Evolutionary conservation across 2,797 vertebrate species (phyloP).

Genomic region (Dermochelys coriacea): DNA sequence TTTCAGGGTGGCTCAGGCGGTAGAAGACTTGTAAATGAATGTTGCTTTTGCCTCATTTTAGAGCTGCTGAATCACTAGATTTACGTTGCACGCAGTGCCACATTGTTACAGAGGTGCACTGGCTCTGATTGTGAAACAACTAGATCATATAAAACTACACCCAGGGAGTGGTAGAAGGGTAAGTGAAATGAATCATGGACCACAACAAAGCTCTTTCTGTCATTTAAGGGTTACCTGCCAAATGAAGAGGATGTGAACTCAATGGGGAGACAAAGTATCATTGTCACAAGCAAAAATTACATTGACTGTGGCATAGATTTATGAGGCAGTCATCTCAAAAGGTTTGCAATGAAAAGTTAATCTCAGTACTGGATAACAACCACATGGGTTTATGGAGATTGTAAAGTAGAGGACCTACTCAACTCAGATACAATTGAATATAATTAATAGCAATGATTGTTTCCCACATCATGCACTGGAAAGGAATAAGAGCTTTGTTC

Average conservation of each 20-base stretch:
- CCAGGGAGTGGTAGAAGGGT: conserved; percentile 72
- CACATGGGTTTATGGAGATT: not conserved
- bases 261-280: conserved; percentile 57
- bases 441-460: not conserved
- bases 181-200: conserved; percentile 74
- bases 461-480: conserved; percentile 1
- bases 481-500: conserved; percentile 18
- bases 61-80: conserved; percentile 12
- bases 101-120: conserved; percentile 35
- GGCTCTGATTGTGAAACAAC: conserved; percentile 70
- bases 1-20: not conserved
- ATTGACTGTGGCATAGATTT: conserved; percentile 34
- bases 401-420: not conserved
- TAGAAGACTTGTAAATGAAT: not conserved
- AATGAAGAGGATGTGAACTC: conserved; percentile 68
- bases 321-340: conserved; percentile 12
- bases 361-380: not conserved
- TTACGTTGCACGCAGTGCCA: conserved; percentile 24
- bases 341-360: not conserved
- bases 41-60: conserved; percentile 19
- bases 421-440: not conserved
- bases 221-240: conserved; percentile 54
- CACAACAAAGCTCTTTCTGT: conserved; percentile 77
- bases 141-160: conserved; percentile 51
- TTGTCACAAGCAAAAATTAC: conserved; percentile 62